Conservation (phyloP, 64 coral and sea anemone genomes). For the Pocillopora damicornis region DNA sequence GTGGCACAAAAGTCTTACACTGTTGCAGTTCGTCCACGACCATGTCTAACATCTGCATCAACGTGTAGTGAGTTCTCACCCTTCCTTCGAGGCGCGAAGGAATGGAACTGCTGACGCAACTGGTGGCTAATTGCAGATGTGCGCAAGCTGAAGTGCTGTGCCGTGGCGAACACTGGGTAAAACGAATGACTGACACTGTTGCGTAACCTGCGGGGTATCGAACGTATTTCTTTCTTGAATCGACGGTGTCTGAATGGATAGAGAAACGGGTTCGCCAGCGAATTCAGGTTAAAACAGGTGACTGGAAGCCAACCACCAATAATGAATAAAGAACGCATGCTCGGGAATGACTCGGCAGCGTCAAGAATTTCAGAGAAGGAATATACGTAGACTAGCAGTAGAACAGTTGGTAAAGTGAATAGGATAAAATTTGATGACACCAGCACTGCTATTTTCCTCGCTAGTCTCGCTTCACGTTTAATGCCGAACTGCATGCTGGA, state of each 20-base stretch:
- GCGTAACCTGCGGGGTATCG: neutral
- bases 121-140: constrained; percentile 15
- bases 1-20: neutral
- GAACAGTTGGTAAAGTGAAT: constrained; percentile 49
- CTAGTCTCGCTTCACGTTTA: constrained; percentile 50
- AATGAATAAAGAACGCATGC: constrained; percentile 40
- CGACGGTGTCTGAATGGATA: constrained; percentile 53
- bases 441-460: constrained; percentile 28
- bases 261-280: constrained; percentile 54
- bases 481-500: constrained; percentile 27
- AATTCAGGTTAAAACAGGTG: constrained; percentile 41
- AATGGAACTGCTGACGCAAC: constrained; percentile 24
- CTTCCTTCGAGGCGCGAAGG: constrained; percentile 2
- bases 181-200: constrained; percentile 5
- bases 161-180: constrained; percentile 5
- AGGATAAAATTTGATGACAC: constrained; percentile 49
- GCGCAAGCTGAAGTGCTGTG: constrained; percentile 1
- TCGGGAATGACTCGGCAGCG: constrained; percentile 8
- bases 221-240: constrained; percentile 41
- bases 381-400: constrained; percentile 51
- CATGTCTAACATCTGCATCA: neutral
- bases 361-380: constrained; percentile 24
- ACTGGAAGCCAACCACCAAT: constrained; percentile 59
- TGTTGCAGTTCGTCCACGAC: neutral
- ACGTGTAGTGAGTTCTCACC: constrained; percentile 6